Evolutionary conservation across 1,140 invertebrate species (phyloP), one percentile per base, ranked within the genome.

Genomic region (Brachionus rotundiformis): DNA sequence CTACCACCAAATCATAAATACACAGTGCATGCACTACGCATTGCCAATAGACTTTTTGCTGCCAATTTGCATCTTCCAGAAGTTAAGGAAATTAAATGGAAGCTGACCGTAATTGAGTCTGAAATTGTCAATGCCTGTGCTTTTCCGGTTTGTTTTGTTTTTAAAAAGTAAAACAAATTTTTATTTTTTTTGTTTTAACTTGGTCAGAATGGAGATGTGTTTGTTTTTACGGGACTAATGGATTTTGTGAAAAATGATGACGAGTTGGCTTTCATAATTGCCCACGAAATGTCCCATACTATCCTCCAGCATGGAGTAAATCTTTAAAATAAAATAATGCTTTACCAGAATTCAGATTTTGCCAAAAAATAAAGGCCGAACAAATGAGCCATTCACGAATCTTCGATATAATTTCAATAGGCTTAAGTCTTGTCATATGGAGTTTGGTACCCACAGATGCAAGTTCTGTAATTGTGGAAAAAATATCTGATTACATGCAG

Each of bases 241-340:
- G 84, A 90, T 0, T 82, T 91, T 19, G 88, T 89, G 11, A 84
- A 87, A 49, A 90, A 88, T 84, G 90, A 91, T 82, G 91, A 92
- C 85, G 90, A 92, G 84, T 84, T 92, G 2, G 91, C 88, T 25
- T 85, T 90, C 63, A 86, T 92, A 68, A 84, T 92, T 36, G 89
- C 89, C 19, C 92, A 92, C 86, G 92, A 92, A 87, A 91, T 92
- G 86, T 88, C 91, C 36, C 92, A 92, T 86, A 89, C 89, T 71
- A 82, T 92, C 0, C 85, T 92, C 16, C 86, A 86, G 68, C 91
- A 92, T 87, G 86, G 87, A 3, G 91, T 91, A 88, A 88, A 87
- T 85, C 0, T 13, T 29, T 25, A 44, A 19, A 25, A 23, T 11
- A 39, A 23, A 36, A 19, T n/a, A 33, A 68, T 33, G 5, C 1